Conservation (phyloP, 2,888 invertebrate genomes). For the Andrena bicolor region DNA sequence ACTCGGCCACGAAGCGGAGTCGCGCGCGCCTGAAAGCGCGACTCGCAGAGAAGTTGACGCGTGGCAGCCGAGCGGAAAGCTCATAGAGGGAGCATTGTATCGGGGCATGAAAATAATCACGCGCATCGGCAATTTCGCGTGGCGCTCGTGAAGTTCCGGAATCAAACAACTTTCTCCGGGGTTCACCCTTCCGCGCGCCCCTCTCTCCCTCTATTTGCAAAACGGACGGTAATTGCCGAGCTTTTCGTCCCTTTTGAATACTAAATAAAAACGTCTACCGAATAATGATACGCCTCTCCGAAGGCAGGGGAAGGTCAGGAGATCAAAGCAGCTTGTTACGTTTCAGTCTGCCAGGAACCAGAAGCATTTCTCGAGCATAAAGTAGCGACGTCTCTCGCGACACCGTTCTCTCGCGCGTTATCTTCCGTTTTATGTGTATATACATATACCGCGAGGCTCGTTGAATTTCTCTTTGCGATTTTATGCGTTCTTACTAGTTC, state of each 20-base stretch:
- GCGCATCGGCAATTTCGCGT: constrained; percentile 9
- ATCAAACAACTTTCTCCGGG: constrained; percentile 25
- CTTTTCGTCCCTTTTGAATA: constrained; percentile 36
- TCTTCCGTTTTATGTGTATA: constrained; percentile 53
- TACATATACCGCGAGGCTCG: constrained; percentile 52
- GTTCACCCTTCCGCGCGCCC: constrained; percentile 6
- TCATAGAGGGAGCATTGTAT: neutral
- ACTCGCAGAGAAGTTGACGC: neutral
- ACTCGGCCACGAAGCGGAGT: constrained; percentile 3
- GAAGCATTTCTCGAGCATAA: constrained; percentile 59
- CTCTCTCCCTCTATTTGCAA: constrained; percentile 35
- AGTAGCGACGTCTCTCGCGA: constrained; percentile 58
- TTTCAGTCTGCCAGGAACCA: constrained; percentile 54
- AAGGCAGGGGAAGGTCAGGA: constrained; percentile 56
- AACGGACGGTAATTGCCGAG: constrained; percentile 57
- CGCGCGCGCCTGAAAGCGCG: neutral
- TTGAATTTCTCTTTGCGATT: constrained; percentile 64
- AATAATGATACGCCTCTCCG: constrained; percentile 61
- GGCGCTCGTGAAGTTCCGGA: neutral
- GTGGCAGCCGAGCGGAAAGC: neutral
- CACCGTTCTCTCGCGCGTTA: constrained; percentile 61
- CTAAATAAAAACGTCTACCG: constrained; percentile 63
- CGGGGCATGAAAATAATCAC: constrained; percentile 13
- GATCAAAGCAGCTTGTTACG: constrained; percentile 67
- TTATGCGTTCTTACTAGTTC: constrained; percentile 62